These are phyloP conservation scores for Nematopogon swammerdamellus DNA, from an alignment of 2,888 invertebrate genomes.

Conservation along the genomic window DNA sequence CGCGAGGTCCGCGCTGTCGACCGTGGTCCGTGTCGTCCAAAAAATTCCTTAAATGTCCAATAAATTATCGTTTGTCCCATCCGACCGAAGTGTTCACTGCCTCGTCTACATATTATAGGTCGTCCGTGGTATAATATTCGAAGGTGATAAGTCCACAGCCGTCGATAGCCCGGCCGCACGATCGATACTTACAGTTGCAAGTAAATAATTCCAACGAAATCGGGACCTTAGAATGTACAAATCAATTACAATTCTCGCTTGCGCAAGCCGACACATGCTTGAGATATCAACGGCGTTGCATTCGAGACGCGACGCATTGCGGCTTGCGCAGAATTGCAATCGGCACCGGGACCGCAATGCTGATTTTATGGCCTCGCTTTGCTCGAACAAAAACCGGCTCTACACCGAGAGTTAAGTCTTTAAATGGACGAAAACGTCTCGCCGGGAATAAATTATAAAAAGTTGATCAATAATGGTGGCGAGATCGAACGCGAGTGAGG, in stretches of 20 bases:
- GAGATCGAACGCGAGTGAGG: slow-evolving; percentile 33
- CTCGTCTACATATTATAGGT: too few species aligned
- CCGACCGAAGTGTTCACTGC: too few species aligned
- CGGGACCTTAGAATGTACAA: background rate
- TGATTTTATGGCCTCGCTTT: background rate
- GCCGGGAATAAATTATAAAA: slow-evolving; percentile 21
- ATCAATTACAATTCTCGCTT: background rate
- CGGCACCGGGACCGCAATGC: background rate
- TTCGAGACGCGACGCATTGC: background rate
- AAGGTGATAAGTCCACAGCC: too few species aligned
- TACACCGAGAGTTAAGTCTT: background rate
- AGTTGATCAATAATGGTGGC: slow-evolving; percentile 28
- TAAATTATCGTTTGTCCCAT: too few species aligned
- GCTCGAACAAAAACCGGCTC: background rate
- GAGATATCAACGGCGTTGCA: background rate
- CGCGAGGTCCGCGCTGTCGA: too few species aligned
- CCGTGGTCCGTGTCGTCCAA: too few species aligned
- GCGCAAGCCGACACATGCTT: background rate
- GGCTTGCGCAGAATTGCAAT: background rate
- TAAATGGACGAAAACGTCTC: background rate
- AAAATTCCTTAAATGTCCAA: too few species aligned
- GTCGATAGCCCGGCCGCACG: too few species aligned
- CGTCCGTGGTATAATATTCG: too few species aligned
- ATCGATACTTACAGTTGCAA: too few species aligned
- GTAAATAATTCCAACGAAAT: background rate